These are phyloP conservation scores for Acromyrmex heyeri DNA, from an alignment of 1,140 invertebrate species.

Conservation along the genomic window DNA sequence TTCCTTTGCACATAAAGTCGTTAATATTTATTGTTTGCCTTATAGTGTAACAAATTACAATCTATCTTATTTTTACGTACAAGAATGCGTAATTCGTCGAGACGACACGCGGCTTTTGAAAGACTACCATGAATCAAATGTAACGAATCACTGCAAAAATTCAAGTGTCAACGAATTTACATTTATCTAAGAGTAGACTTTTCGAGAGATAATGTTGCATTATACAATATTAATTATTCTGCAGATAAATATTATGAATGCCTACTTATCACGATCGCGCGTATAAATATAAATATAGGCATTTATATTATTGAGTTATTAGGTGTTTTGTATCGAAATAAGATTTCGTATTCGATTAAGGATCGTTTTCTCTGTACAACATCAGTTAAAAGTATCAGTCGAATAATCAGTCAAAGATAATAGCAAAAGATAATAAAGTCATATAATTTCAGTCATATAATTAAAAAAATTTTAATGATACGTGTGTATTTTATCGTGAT, in stretches of 20 bases:
- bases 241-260: neutral
- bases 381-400: too few species aligned
- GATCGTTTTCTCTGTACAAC: too few species aligned
- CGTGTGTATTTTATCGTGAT: too few species aligned
- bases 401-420: too few species aligned
- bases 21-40: constrained; percentile 17
- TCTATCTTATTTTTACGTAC: constrained; percentile 34
- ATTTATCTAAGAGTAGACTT: neutral
- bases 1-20: neutral
- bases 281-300: neutral
- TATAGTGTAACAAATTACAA: neutral
- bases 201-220: neutral
- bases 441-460: too few species aligned
- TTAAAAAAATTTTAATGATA: too few species aligned
- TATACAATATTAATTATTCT: neutral
- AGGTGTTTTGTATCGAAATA: neutral
- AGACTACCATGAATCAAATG: neutral
- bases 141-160: constrained; percentile 9
- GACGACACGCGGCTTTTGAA: neutral
- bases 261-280: neutral
- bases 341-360: too few species aligned
- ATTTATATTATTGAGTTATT: neutral
- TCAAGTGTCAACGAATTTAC: neutral
- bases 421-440: too few species aligned
- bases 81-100: neutral